phyloP scores from a whole-genome alignment of 2,797 vertebrate genomes.

The Propithecus deckenii region DNA sequence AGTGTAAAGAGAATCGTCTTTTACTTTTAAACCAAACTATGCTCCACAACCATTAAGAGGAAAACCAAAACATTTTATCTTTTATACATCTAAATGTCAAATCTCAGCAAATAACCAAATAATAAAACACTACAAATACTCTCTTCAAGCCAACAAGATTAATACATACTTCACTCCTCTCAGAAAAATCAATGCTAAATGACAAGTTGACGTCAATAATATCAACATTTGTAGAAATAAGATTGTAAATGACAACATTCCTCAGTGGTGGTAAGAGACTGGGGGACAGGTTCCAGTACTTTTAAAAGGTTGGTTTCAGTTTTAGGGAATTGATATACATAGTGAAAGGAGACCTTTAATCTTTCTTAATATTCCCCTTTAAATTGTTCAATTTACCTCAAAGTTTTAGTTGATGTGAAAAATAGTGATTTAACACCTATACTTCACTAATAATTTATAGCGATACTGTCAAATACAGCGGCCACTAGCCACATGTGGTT shows the following conservation, averaged over 20 bases:
- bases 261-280: not conserved
- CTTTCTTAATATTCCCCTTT: not conserved
- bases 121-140: not conserved
- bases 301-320: not conserved
- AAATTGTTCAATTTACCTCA: not conserved
- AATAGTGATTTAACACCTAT: not conserved
- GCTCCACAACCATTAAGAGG: constrained; percentile 22
- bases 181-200: constrained; percentile 2
- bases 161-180: constrained; percentile 29
- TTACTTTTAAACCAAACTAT: not conserved
- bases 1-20: not conserved
- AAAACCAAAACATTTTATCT: not conserved
- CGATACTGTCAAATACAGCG: not conserved
- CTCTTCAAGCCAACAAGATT: constrained; percentile 40
- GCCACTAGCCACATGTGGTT: not conserved
- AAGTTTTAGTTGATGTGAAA: not conserved
- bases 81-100: constrained; percentile 47
- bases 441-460: not conserved
- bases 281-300: not conserved
- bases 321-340: not conserved
- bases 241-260: not conserved
- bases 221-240: not conserved
- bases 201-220: constrained; percentile 41
- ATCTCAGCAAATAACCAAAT: not conserved
- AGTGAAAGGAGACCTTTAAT: not conserved